These are phyloP conservation scores for Atta texana DNA, from an alignment of 1,140 invertebrate genomes.

Conservation along the genomic window DNA sequence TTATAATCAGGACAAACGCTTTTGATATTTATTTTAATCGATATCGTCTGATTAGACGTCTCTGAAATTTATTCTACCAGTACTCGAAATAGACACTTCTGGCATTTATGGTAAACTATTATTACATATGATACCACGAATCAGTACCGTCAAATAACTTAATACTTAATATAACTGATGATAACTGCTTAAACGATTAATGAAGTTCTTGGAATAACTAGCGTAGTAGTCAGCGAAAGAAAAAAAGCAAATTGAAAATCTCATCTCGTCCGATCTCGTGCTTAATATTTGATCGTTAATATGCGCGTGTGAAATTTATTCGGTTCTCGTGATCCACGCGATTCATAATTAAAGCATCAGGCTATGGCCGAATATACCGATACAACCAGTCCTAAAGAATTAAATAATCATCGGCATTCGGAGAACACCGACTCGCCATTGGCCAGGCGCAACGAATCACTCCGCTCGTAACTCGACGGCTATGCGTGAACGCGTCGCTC, in stretches of 20 bases:
- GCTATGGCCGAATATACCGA: not conserved
- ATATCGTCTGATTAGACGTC: no score
- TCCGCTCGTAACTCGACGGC: conserved; percentile 40
- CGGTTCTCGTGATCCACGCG: conserved; percentile 4
- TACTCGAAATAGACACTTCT: no score
- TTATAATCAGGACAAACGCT: no score
- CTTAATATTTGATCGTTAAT: not conserved
- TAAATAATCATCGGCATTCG: conserved; percentile 50
- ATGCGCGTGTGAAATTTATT: conserved; percentile 16
- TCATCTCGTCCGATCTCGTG: not conserved
- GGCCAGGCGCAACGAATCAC: not conserved
- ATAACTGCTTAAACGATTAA: not conserved
- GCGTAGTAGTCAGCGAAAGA: not conserved
- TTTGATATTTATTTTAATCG: no score
- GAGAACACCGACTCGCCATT: conserved; percentile 13
- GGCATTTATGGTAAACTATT: no score
- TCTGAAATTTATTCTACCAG: no score
- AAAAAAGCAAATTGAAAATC: not conserved
- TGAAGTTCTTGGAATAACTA: not conserved
- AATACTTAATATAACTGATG: no score
- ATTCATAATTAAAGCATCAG: conserved; percentile 54
- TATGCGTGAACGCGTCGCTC: conserved; percentile 35
- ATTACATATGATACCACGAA: no score
- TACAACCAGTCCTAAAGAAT: not conserved
- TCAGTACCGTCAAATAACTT: no score